Base-by-base conservation (phyloP, 92 coral and sea anemone species). In the Plumapathes pennacea region DNA sequence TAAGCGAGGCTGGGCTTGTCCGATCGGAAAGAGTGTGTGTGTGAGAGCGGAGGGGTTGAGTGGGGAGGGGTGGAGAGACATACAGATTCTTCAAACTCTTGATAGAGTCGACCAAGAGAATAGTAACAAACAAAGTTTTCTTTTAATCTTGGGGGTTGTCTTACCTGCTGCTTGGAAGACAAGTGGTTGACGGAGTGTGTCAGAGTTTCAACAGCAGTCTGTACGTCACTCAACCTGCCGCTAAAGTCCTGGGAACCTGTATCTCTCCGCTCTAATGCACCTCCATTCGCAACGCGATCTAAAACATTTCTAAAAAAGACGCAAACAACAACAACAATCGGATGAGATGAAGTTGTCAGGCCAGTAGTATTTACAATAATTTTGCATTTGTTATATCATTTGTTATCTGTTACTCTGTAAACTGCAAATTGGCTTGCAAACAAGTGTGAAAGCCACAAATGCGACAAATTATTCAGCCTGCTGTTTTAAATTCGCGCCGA, bases 91-190 rank as follows among this genome's bases (percentile, higher is more conserved):
- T n/a, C n/a, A n/a, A n/a, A n/a, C n/a, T n/a, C n/a, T n/a, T n/a
- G n/a, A n/a, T n/a, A n/a, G n/a, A n/a, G n/a, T n/a, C n/a, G 40
- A 13, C 8, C 40, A 36, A 8, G 40, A 36, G 40, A 36, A 36
- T 36, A 36, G 40, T 8, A 36, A 36, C 40, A 36, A 36, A 36
- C 40, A 36, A 7, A 7, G 13, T n/a, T 8, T 10, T 32, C 25
- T 8, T 3, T 18, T 5, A 32, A 0, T 3, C 4, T 22, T 14
- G 10, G 5, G 23, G 25, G 5, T 25, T 8, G 28, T 29, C 47
- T 67, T 62, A 92, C 98, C 83, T 88, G 98, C 51, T 81, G 86
- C 67, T 92, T 84, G 38, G 88, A 80, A 6, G 90, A 84, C 62
- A 92, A 58, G 32, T 78, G 72, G 43, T 88, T 92, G 50, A 92